Percentiles rank a stretch among this genome's conserved stretches.
phyloP scores from a whole-genome alignment of 2,888 invertebrate species.

The Phorcus lineatus region DNA sequence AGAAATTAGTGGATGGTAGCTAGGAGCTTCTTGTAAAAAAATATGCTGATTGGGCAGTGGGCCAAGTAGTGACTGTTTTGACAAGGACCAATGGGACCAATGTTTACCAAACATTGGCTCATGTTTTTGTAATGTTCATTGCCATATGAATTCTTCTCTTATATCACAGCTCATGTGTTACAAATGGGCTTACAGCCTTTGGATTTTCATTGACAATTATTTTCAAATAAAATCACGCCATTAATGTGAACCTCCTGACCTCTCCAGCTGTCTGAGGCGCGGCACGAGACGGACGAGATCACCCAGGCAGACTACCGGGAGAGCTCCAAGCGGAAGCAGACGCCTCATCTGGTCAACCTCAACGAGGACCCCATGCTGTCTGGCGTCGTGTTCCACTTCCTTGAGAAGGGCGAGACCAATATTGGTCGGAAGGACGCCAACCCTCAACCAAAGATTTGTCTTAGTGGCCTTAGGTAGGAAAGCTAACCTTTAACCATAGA shows the following conservation, averaged over 20 bases:
- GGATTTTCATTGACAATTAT: no score
- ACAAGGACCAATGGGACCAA: no score
- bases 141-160: no score
- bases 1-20: no score
- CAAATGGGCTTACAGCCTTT: no score
- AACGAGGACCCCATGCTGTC: constrained; percentile 76
- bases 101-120: no score
- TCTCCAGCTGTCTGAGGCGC: constrained; percentile 66
- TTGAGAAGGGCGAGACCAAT: constrained; percentile 63
- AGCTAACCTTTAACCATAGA: no score
- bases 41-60: no score
- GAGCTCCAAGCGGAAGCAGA: constrained; percentile 49
- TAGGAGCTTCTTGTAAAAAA: no score
- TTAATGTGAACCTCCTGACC: not conserved
- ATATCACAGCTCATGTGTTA: no score
- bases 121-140: no score
- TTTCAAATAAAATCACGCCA: not conserved
- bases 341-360: constrained; percentile 73
- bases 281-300: constrained; percentile 58
- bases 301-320: constrained; percentile 46
- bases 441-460: constrained; percentile 65
- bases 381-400: constrained; percentile 72
- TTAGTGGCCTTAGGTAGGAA: constrained; percentile 72
- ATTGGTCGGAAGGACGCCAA: constrained; percentile 73
- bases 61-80: no score